phyloP scores from a whole-genome alignment of 2,797 vertebrate genomes.

The Manis javanica region DNA sequence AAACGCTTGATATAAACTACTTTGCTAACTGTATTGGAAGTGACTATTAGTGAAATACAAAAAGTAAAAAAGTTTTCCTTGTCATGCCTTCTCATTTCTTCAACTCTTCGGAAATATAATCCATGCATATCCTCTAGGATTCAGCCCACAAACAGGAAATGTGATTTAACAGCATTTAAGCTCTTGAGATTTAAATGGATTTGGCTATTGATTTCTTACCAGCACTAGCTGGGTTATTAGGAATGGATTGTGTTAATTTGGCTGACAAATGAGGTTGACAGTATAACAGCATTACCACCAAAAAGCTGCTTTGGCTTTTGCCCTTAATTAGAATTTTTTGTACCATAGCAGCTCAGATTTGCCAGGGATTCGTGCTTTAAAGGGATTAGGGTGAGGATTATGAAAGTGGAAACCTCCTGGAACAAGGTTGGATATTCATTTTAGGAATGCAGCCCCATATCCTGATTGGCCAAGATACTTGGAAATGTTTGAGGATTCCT shows the following conservation, averaged over 20 bases:
- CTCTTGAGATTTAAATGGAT: conserved; percentile 29
- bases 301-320: conserved; percentile 66
- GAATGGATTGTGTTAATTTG: conserved; percentile 16
- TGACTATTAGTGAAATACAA: not conserved
- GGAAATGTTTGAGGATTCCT: conserved; percentile 76
- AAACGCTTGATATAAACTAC: not conserved
- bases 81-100: conserved; percentile 67
- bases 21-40: not conserved
- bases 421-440: conserved; percentile 26
- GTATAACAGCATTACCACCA: not conserved
- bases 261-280: conserved; percentile 61
- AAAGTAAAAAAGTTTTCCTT: conserved; percentile 71
- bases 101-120: conserved; percentile 71
- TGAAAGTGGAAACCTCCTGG: conserved; percentile 7
- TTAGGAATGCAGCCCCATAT: conserved; percentile 23
- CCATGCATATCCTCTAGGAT: conserved; percentile 42
- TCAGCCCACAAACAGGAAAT: conserved; percentile 52
- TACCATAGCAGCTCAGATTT: not conserved
- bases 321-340: conserved; percentile 59
- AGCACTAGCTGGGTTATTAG: conserved; percentile 63
- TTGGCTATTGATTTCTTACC: conserved; percentile 57
- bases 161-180: conserved; percentile 34
- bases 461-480: conserved; percentile 58
- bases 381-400: conserved; percentile 64
- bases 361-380: not conserved